Evolutionary conservation across 37 sponge, comb jelly and placozoan genomes (phyloP), one percentile per base, ranked within the genome.

Genomic region (Beroe ovata): DNA sequence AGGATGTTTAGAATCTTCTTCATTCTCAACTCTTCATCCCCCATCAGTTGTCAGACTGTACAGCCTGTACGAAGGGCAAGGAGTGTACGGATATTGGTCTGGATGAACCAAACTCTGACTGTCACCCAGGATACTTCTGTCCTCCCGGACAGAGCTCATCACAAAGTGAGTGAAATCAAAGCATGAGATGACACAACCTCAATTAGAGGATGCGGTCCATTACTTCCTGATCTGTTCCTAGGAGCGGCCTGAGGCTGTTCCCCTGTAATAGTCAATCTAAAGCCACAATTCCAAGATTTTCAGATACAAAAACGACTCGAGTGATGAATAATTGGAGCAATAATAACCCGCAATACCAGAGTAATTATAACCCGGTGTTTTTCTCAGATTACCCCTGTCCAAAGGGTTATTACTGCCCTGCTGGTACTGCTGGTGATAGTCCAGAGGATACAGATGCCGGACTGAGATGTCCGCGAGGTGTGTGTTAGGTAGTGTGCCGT

Each of bases 91-190:
- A 33, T 26, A 6, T 16, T 25, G 90, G 72, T 11, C 60, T 39
- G 11, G 88, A 2, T 28, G 23, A 30, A 21, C 47, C 60, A 1
- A 37, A 72, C 38, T 29, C 89, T 11, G 61, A 39, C n/a, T 90
- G 91, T 47, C 32, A 20, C 34, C 60, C 88, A 22, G 91, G 91
- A 0, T 88, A 89, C 29, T 90, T 59, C 66, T 90, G 91, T 59
- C 71, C 64, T n/a, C 41, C 64, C 38, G 90, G 41, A 1, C 69
- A 66, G 16, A 29, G 32, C 69, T 4, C 34, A 2, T 30, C 69
- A 34, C 69, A 66, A 30, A 14, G 69, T 66, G 20, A 62, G 63
- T 62, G n/a, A n/a, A n/a, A n/a, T n/a, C n/a, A n/a, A n/a, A n/a
- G n/a, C n/a, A n/a, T n/a, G n/a, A n/a, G n/a, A n/a, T n/a, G n/a